These are phyloP conservation scores for Chloroceryle inda DNA, from an alignment of 2,797 vertebrate species.

Conservation along the genomic window DNA sequence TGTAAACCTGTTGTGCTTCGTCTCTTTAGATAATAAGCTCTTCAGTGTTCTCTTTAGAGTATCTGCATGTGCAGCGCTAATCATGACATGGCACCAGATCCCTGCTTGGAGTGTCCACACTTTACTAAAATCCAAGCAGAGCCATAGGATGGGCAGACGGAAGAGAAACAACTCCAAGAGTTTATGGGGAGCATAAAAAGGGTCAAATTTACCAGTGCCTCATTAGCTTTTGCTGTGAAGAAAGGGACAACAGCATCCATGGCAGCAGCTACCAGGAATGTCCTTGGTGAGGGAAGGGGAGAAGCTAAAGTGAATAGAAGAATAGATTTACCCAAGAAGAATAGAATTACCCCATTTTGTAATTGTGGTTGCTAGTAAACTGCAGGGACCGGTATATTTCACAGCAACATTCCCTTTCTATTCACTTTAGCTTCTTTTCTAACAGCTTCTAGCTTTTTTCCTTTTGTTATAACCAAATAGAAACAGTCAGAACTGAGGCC, in stretches of 20 bases:
- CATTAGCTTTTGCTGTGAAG: not conserved
- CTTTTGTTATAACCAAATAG: constrained; percentile 13
- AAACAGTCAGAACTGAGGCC: not conserved
- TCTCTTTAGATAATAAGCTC: not conserved
- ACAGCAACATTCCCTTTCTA: not conserved
- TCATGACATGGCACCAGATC: not conserved
- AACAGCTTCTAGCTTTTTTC: not conserved
- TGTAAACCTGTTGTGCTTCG: not conserved
- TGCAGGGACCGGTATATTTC: not conserved
- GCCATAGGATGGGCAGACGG: not conserved
- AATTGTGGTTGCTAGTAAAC: not conserved
- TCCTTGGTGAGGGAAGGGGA: not conserved
- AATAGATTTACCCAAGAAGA: no score
- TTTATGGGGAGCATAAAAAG: not conserved
- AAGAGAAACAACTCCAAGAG: not conserved
- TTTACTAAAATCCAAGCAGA: not conserved
- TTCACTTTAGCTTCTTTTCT: not conserved
- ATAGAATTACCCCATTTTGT: no score
- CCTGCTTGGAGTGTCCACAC: not conserved
- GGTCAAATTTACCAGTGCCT: not conserved
- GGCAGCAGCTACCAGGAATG: not conserved
- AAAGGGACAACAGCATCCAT: not conserved
- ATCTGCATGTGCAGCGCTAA: not conserved
- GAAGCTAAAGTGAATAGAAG: no score
- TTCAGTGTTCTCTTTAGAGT: not conserved